Evolutionary conservation across 30 jellyfish, hydroid and myxozoan genomes (phyloP), one percentile per base, ranked within the genome.

Genomic region (Mastigias papua): DNA sequence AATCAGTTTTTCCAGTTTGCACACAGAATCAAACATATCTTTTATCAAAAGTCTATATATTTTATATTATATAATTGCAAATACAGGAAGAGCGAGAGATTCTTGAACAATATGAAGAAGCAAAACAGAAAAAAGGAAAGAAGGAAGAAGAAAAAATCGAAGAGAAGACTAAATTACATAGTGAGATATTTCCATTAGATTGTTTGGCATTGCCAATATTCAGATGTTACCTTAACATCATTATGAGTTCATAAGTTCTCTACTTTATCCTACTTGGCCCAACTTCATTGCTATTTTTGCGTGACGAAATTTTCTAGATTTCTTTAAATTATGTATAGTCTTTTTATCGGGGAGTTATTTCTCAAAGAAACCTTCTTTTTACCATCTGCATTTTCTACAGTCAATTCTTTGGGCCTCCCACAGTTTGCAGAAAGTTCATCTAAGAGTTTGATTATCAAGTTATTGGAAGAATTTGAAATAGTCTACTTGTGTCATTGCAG

Each of bases 111-210:
- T 94, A 94, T 29, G 98, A 94, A 81, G 92, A 73, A 48, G 89
- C 89, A 50, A 94, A 94, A 76, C 96, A 96, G 74, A 90, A 96
- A 77, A 84, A 88, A 81, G 89, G 94, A 28, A 90, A 95, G 89
- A 79, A 90, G 68, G 97, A 89, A 34, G 99, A 95, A 73, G 99
- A 95, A 74, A 86, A 78, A 60, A 63, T 95, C 42, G 99, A 95
- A 76, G 98, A 94, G 67, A 95, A 95, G 68, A 23, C 97, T 30
- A 86, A 80, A 48, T 68, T 90, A 23, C 98, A 94, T 69, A 88
- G 98, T 94, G 73, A 82, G 96, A 42, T 1, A 16, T 25, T 34
- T 20, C 50, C 21, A 34, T 10, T 7, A 34, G 28, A 0, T 11
- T 60, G 2, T 57, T 57, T 57, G 26, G 69, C 23, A 57, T 57